Evolutionary conservation across 2,888 invertebrate species (phyloP).

Genomic region (Drosophila neonasuta): DNA sequence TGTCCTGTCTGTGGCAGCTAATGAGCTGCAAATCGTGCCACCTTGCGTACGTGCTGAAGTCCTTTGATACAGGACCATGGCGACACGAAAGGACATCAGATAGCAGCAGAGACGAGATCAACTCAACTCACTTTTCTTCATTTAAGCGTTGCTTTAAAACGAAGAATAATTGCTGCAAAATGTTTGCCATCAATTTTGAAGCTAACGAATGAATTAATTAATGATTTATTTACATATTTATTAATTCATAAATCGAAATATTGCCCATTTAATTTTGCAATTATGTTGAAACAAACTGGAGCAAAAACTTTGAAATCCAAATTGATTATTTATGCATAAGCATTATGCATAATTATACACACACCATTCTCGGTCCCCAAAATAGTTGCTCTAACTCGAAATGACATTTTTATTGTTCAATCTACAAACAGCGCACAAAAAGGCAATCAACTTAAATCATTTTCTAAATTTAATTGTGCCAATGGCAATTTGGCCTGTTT

Average conservation of each 20-base stretch:
- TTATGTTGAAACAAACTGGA: conserved; percentile 7
- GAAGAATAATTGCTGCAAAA: neutral
- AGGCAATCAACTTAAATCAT: conserved; percentile 43
- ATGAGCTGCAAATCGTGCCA: conserved; percentile 75
- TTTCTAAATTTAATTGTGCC: conserved; percentile 48
- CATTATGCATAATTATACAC: conserved; percentile 15
- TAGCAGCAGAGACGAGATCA: neutral
- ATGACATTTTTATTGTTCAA: conserved; percentile 28
- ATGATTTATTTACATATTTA: conserved; percentile 11
- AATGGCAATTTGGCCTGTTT: conserved; percentile 38
- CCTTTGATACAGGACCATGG: conserved; percentile 23
- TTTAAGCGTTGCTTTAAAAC: conserved; percentile 9
- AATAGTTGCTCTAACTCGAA: conserved; percentile 12
- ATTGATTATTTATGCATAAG: conserved; percentile 33
- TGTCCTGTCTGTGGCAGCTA: conserved; percentile 69
- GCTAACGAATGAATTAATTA: neutral
- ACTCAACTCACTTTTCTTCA: neutral
- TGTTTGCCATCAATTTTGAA: neutral
- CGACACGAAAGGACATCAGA: conserved; percentile 11
- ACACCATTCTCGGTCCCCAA: neutral
- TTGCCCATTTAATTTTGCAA: conserved; percentile 8
- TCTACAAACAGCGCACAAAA: neutral
- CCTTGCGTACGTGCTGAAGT: conserved; percentile 62
- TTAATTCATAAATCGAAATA: conserved; percentile 4
- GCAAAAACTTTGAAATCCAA: neutral